Evolutionary conservation across 2,888 invertebrate species (phyloP), one percentile per base, ranked within the genome.

Genomic region (Nemoura dubitans): DNA sequence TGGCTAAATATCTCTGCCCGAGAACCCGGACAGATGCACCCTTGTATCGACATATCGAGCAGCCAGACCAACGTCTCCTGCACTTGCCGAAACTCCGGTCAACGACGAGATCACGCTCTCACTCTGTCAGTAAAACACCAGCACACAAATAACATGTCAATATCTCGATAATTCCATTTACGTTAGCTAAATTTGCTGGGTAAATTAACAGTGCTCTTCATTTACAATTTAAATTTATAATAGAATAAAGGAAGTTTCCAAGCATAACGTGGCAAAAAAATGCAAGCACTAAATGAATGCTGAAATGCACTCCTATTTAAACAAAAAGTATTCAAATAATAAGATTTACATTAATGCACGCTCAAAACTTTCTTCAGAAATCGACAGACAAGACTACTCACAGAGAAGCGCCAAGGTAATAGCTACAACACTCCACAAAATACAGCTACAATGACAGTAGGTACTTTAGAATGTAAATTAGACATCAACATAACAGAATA

Each of bases 21-120:
- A 29, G 59, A 76, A 84, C 29, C 81, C 81, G 30, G 81, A 29
- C 76, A 88, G 42, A 26, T 86, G 88, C 6, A 88, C 87, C 42
- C 86, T 86, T 6, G 88, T 88, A 43, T 87, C 88, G 76, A 88
- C 87, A 43, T 86, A 29, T 81, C 87, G 84, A 25, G 80, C 85
- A 0, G 80, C 88, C 1, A 86, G 85, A 27, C 87, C 86, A 77
- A 87, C 77, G 80, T 88, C 88, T 10, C 87, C 87, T 26, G 84
- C 76, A 7, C 76, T 43, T 27, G 86, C 77, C 30, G 80, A 59
- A 3, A 59, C 2, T 21, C 16, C 59, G 2, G 59, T 59, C 59
- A 59, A 10, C 10, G 59, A 59, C 16, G 59, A 84, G 26, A 80
- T 76, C 80, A 87, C 78, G 78, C 87, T 87, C 76, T 80, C 87